Evolutionary conservation across 2,888 invertebrate species (phyloP).

Genomic region (Andrena praecox): DNA sequence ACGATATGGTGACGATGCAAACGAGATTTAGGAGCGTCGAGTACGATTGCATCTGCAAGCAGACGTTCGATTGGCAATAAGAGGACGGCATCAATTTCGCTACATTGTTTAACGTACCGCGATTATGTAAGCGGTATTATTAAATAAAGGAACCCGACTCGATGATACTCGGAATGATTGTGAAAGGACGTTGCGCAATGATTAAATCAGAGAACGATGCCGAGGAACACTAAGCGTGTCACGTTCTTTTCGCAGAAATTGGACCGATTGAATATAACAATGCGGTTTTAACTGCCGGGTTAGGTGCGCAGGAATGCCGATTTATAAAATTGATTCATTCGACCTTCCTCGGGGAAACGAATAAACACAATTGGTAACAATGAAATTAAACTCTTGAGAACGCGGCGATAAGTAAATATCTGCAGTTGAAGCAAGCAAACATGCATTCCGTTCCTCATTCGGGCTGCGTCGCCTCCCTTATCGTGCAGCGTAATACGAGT

Average conservation of each 20-base stretch:
- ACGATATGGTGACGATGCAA: constrained; percentile 37
- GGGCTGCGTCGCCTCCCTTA: neutral
- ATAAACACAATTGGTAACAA: constrained; percentile 59
- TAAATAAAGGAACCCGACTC: constrained; percentile 20
- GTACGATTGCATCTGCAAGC: constrained; percentile 49
- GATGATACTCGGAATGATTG: constrained; percentile 27
- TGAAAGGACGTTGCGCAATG: constrained; percentile 55
- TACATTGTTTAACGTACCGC: constrained; percentile 4
- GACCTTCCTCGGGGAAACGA: constrained; percentile 57
- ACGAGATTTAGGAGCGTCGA: constrained; percentile 45
- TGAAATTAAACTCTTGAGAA: constrained; percentile 52
- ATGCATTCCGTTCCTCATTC: constrained; percentile 18
- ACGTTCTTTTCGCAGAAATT: constrained; percentile 54
- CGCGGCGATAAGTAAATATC: constrained; percentile 57
- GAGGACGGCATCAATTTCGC: neutral
- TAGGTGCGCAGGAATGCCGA: constrained; percentile 47
- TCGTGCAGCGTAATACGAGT: neutral
- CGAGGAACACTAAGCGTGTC: constrained; percentile 30
- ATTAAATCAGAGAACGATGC: constrained; percentile 38
- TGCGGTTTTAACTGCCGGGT: constrained; percentile 48
- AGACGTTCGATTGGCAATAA: neutral
- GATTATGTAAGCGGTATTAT: constrained; percentile 19
- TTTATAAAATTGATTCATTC: constrained; percentile 59
- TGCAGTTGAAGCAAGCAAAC: constrained; percentile 26
- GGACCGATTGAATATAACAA: constrained; percentile 45